Evolutionary conservation across 2,888 invertebrate species (phyloP).

Genomic region (Dichetophora obliterata): DNA sequence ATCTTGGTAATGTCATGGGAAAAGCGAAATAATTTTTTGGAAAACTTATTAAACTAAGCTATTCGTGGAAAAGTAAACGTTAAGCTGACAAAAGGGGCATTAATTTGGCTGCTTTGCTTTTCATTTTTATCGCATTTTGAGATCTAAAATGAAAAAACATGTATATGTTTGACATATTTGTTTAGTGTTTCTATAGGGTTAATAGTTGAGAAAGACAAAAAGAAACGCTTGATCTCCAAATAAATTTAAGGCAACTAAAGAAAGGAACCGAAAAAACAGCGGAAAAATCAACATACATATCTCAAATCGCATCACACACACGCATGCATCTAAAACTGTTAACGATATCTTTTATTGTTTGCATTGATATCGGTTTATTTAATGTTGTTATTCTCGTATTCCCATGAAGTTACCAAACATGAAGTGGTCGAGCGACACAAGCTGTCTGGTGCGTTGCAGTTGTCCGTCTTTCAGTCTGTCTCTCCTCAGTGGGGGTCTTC

Average conservation of each 20-base stretch:
- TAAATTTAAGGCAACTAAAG: background rate
- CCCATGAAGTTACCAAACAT: constrained; percentile 5
- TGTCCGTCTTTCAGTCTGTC: constrained; percentile 8
- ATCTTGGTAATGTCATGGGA: background rate
- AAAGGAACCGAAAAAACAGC: background rate
- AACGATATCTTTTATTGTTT: constrained; percentile 32
- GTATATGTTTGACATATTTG: constrained; percentile 11
- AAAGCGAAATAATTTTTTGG: background rate
- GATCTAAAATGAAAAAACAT: constrained; percentile 14
- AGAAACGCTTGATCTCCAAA: background rate
- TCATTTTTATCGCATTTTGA: constrained; percentile 5
- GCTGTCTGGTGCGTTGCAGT: background rate
- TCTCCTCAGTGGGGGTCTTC: constrained; percentile 13
- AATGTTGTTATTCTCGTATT: background rate
- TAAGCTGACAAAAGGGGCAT: background rate
- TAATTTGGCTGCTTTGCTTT: constrained; percentile 18
- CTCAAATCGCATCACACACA: constrained; percentile 18
- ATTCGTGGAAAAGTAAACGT: background rate
- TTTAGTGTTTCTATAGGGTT: constrained; percentile 18
- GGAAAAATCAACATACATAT: constrained; percentile 30
- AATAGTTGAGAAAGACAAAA: constrained; percentile 20
- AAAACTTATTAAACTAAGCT: constrained; percentile 14
- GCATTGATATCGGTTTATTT: constrained; percentile 17
- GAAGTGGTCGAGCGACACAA: background rate
- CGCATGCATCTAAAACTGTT: constrained; percentile 20